Base-by-base conservation (phyloP, 1,140 invertebrate genomes). In the Pseudoatta argentina region DNA sequence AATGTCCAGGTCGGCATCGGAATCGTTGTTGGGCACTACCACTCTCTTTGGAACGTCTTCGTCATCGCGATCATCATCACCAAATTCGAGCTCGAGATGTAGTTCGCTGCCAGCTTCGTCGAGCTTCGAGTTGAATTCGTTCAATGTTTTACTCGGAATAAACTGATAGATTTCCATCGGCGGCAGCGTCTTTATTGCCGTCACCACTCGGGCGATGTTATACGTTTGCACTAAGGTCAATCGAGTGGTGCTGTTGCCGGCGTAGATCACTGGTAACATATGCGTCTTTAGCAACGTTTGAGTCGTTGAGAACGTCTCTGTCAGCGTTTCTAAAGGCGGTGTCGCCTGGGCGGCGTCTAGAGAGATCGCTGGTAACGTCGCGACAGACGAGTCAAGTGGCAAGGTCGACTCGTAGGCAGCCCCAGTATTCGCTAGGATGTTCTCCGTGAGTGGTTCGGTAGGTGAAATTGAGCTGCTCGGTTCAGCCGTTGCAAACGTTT, bases 21-120 rank as follows among this genome's bases (percentile, higher is more conserved):
- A 86, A 69, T 97, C 97, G 16, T 96, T 92, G 21, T 96, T 96
- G 10, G 97, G 96, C 3, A 95, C 94, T 1, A 94, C 92, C 10
- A 97, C 96, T 53, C 96, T 94, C 61, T 95, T 95, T 0, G 96
- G 96, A 21, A 96, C 94, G 63, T 97, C 96, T 71, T 97, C 97
- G 61, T 97, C 97, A 86, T 97, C 96, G 87, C 97, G 96, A 89
- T 98, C 97, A 48, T 98, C 97, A 89, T 98, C 97, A 10, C 98
- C 97, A 89, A 98, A 97, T 91, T 98, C 97, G 16, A 98, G 94
- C 92, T 98, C 97, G 69, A 98, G 94, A 91, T 98, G 97, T 8
- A 98, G 93, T 93, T 98, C 98, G 2, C 97, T 98, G 1, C 98
- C 98, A n/a, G 98, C 98, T 95, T 98, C 98, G 92, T 98, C 97